phyloP scores from a whole-genome alignment of 2,797 vertebrate species.

The Schizopygopsis malacanthus region DNA sequence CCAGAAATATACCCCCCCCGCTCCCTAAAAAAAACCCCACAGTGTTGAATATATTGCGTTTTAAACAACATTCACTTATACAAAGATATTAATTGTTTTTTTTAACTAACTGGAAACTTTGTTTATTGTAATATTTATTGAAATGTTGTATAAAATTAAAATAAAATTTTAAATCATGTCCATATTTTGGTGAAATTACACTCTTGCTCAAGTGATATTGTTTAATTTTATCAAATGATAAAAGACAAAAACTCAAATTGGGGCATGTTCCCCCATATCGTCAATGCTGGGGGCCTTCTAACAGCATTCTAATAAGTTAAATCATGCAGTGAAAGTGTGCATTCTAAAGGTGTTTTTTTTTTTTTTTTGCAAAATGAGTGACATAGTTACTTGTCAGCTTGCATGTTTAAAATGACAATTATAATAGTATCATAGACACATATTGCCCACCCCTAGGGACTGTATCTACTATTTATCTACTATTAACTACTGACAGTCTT shows the following conservation, averaged over 20 bases:
- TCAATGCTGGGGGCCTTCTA: background rate
- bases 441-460: background rate
- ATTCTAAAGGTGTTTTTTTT: background rate
- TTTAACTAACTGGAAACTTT: no score
- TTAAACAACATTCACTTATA: background rate
- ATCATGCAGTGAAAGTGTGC: no score
- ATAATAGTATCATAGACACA: background rate
- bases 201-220: background rate
- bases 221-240: background rate
- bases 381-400: background rate
- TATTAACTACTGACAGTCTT: constrained; percentile 2
- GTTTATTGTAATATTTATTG: no score
- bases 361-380: background rate
- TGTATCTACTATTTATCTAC: background rate
- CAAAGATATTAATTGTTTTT: no score
- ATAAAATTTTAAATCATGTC: no score
- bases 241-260: background rate
- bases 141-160: no score
- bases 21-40: no score
- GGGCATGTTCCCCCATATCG: background rate
- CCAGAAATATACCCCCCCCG: no score
- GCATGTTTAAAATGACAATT: background rate
- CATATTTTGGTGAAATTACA: background rate
- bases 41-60: background rate
- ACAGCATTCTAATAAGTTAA: background rate